These are phyloP conservation scores for Gari tellinella DNA, from an alignment of 2,888 invertebrate species.

Conservation along the genomic window DNA sequence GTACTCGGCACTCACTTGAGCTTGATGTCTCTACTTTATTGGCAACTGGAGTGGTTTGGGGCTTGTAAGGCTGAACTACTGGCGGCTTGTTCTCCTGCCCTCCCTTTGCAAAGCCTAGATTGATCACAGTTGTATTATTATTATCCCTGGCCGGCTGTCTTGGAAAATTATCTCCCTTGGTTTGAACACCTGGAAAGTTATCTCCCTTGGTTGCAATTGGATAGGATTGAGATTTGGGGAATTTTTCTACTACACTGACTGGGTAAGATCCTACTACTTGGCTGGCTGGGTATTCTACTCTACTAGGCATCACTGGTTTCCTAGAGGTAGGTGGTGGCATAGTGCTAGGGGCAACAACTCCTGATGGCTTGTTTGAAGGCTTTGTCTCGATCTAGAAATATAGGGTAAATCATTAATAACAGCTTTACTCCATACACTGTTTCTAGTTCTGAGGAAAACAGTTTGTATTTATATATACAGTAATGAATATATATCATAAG, in stretches of 20 bases:
- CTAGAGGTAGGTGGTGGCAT: conserved; percentile 14
- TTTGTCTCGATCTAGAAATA: conserved; percentile 1
- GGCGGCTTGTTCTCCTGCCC: too few relatives aligned
- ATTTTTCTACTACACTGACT: neutral
- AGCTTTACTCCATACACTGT: too few relatives aligned
- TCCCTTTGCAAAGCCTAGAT: too few relatives aligned
- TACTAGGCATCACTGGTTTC: conserved; percentile 5
- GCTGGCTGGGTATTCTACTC: neutral
- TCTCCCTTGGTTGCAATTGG: conserved; percentile 16
- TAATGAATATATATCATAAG: too few relatives aligned
- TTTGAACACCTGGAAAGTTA: neutral
- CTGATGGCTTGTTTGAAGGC: neutral
- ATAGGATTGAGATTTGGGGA: conserved; percentile 38
- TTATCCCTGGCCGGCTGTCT: too few relatives aligned
- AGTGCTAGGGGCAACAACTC: neutral
- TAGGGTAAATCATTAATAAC: too few relatives aligned
- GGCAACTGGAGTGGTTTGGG: too few relatives aligned
- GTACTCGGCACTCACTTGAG: conserved; percentile 1
- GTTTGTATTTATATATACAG: too few relatives aligned
- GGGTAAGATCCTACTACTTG: too few relatives aligned
- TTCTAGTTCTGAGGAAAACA: too few relatives aligned
- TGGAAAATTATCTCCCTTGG: conserved; percentile 3
- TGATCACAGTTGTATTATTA: too few relatives aligned
- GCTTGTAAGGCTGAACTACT: too few relatives aligned
- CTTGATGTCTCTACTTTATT: neutral